Evolutionary conservation across 1,140 invertebrate species (phyloP), one percentile per base, ranked within the genome.

Genomic region (Drosophila tsacasi): DNA sequence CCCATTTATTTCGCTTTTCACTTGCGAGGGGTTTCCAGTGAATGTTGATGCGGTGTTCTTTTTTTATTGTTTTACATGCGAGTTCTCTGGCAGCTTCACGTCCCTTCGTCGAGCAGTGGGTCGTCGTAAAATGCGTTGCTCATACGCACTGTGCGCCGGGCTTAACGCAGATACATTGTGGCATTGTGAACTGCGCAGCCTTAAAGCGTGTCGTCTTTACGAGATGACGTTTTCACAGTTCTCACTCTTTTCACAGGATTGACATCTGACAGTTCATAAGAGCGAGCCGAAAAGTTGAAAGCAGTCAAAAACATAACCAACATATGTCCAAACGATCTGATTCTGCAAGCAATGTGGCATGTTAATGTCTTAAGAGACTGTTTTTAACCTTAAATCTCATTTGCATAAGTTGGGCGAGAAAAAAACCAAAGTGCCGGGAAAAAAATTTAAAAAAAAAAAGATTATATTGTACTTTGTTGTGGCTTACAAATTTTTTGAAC

Each of bases 71-170:
- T 80, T 67, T 52, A 32, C 76, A 59, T 63, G 40, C 59, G 42
- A 63, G 39, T 54, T 59, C 49, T 60, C 52, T 44, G 47, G 37
- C 44, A 64, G 69, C 68, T 72, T 65, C 61, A 57, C 30, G 66
- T 23, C 21, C 30, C 58, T 37, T 52, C 21, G 15, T 12, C 42
- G 8, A 6, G 40, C 42, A 46, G n/a, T 30, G 42, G 74, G 35
- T 35, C 25, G 75, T 59, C 40, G 54, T 64, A 50, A 71, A 79
- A 64, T 72, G 49, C 76, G 76, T 75, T 72, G 62, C 72, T 59
- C 67, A 69, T 87, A 83, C 76, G 72, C 68, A 71, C 60, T 49
- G 81, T 68, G 69, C 72, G 85, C 74, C 60, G 44, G 61, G 71
- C 58, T 79, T 61, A 77, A 68, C 37, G 27, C 60, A 69, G 57